Base-by-base conservation (phyloP, 2,797 vertebrate species). In the Lithobates sylvaticus region DNA sequence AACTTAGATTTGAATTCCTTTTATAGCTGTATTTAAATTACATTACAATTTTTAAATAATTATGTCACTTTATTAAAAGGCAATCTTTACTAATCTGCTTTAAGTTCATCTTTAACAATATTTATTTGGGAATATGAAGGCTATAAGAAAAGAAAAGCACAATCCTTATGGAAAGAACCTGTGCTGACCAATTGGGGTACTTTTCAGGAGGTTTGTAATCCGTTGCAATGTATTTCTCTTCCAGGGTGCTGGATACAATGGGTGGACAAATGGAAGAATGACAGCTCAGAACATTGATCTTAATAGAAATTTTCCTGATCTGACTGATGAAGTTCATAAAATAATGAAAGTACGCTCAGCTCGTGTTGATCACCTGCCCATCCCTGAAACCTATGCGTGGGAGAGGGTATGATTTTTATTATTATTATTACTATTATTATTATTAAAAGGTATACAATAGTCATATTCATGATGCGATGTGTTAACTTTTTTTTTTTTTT, bases 261-360 rank as follows among this genome's bases (percentile, higher is more conserved):
- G 97, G 61, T 99, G 98, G 98, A 95, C 95, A 18, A 97, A 93
- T 0, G 98, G 98, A 13, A 93, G 98, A 26, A 93, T 94, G 82
- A 99, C 98, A 0, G 94, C 97, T 0, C 98, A 99, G 93, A 98
- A 94, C 90, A 91, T 99, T 42, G 98, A 99, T 89, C 94, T 99
- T 87, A 99, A 99, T 91, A 96, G 98, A 77, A 99, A 99, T 90
- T 99, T 99, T 90, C 98, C 98, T 0, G 98, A 99, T 92, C 93
- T 99, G 86, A 99, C 98, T 0, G 96, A 97, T 0, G 89, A 97
- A 86, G 96, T 94, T 89, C 98, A 99, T 91, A 95, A 94, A 75
- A 95, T 97, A 88, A 95, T 94, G 0, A 95, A 93, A 34, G 94
- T 95, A 87, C 94, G 91, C 21, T 91, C 94, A 10, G 95, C 93